These are phyloP conservation scores for Pantelozetes paolii DNA, from an alignment of 2,888 invertebrate species.

Conservation along the genomic window DNA sequence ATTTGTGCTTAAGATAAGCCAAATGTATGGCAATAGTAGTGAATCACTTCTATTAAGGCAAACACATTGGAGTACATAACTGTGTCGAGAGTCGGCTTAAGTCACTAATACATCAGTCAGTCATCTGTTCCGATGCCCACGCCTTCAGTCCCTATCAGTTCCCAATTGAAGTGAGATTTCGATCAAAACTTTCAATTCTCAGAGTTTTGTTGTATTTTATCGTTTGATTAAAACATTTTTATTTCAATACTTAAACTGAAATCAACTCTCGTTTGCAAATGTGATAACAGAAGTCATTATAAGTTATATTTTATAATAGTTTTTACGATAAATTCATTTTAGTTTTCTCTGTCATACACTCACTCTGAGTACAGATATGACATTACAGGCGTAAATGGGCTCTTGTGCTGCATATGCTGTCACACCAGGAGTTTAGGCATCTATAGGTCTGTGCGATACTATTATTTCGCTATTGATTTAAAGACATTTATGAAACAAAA, in stretches of 20 bases:
- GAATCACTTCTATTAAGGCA: neutral
- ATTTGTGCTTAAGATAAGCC: constrained; percentile 22
- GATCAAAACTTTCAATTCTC: neutral
- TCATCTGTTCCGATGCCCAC: constrained; percentile 25
- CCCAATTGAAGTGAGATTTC: neutral
- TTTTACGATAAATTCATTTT: neutral
- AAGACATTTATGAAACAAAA: neutral
- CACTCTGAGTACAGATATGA: neutral
- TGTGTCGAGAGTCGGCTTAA: neutral
- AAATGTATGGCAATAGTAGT: constrained; percentile 12
- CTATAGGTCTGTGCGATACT: neutral
- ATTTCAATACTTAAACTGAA: neutral
- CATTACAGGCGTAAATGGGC: constrained; percentile 5
- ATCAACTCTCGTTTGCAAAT: neutral
- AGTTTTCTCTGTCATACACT: neutral
- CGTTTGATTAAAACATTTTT: neutral
- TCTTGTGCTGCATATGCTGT: neutral
- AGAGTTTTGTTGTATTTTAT: neutral
- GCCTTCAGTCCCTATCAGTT: constrained; percentile 11
- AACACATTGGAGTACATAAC: neutral
- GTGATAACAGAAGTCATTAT: neutral
- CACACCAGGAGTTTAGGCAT: neutral
- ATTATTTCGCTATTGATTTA: neutral
- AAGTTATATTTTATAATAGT: neutral
- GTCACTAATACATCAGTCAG: neutral